Evolutionary conservation across 2,888 invertebrate genomes (phyloP).

Genomic region (Drosophila neotestacea): DNA sequence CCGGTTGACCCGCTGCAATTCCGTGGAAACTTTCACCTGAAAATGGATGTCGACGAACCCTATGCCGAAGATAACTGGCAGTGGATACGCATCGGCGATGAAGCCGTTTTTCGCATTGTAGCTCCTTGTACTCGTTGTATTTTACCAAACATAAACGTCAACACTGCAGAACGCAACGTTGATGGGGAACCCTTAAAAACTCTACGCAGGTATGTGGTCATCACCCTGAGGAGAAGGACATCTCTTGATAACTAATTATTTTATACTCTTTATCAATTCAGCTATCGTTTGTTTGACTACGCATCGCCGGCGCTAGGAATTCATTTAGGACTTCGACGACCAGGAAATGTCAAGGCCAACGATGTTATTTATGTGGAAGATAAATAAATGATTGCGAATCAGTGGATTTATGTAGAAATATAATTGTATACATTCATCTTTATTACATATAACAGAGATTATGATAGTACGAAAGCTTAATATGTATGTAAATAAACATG

Average conservation of each 20-base stretch:
- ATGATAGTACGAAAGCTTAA: constrained; percentile 53
- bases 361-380: constrained; percentile 86
- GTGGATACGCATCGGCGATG: constrained; percentile 87
- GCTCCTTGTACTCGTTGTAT: constrained; percentile 87
- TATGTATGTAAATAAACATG: constrained; percentile 61
- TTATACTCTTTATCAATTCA: constrained; percentile 15
- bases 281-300: constrained; percentile 75
- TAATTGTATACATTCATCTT: constrained; percentile 58
- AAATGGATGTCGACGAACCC: constrained; percentile 87
- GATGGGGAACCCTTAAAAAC: constrained; percentile 89
- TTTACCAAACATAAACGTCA: constrained; percentile 90
- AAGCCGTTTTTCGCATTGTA: constrained; percentile 69
- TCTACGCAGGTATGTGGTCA: constrained; percentile 87
- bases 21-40: constrained; percentile 90
- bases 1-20: constrained; percentile 87
- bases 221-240: neutral
- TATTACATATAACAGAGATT: constrained; percentile 72
- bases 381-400: constrained; percentile 29
- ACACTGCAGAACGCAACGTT: constrained; percentile 87
- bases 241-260: neutral
- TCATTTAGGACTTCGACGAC: constrained; percentile 86
- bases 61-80: constrained; percentile 91
- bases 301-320: constrained; percentile 86
- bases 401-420: constrained; percentile 28
- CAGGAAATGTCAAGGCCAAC: constrained; percentile 85